phyloP scores from a whole-genome alignment of 1,140 invertebrate species.

The Megalopta genalis region DNA sequence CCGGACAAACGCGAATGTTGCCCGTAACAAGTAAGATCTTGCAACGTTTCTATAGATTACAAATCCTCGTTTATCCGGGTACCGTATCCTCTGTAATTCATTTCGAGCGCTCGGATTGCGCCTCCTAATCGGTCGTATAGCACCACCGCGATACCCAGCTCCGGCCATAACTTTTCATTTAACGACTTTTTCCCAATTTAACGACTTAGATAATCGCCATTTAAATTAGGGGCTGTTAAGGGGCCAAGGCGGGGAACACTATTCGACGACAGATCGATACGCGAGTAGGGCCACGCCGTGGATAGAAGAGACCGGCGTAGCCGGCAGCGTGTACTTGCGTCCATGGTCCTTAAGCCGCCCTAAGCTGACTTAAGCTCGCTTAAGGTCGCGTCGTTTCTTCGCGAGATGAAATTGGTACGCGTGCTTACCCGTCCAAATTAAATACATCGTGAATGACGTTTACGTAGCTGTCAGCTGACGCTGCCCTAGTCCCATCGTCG shows the following conservation, averaged over 20 bases:
- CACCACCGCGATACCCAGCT: background rate
- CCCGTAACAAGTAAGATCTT: no score
- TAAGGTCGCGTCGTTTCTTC: constrained; percentile 59
- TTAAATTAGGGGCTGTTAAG: constrained; percentile 51
- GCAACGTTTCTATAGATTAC: background rate
- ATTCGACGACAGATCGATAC: constrained; percentile 55
- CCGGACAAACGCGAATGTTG: no score
- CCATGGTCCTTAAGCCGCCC: constrained; percentile 48
- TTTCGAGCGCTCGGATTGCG: constrained; percentile 38
- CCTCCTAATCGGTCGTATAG: constrained; percentile 48
- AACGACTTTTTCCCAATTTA: constrained; percentile 51
- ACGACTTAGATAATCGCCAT: constrained; percentile 61
- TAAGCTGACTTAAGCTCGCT: constrained; percentile 62
- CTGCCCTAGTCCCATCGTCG: background rate
- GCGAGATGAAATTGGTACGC: constrained; percentile 61
- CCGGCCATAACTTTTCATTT: constrained; percentile 55
- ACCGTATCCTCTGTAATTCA: constrained; percentile 10
- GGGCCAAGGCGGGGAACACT: no score
- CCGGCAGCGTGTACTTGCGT: constrained; percentile 45
- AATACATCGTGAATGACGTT: constrained; percentile 40
- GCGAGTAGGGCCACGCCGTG: background rate
- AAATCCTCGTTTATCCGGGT: constrained; percentile 4
- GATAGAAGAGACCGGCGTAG: constrained; percentile 5
- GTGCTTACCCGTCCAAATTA: constrained; percentile 46
- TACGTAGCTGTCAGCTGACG: constrained; percentile 32